Base-by-base conservation (phyloP, 2,888 invertebrate species). In the Limnephilus rhombicus region DNA sequence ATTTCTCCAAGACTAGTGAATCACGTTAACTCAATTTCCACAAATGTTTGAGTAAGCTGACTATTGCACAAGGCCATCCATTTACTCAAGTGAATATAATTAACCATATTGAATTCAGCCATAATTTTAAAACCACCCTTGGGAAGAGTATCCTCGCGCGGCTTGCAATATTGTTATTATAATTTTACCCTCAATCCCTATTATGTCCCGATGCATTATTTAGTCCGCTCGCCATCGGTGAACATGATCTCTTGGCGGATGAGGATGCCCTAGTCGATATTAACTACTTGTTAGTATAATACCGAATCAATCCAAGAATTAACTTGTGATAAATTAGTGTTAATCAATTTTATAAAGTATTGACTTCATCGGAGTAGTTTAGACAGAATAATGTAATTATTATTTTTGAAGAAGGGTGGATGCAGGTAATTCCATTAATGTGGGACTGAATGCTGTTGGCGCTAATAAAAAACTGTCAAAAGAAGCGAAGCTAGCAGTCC, bases 121-220 rank as follows among this genome's bases (percentile, higher is more conserved):
- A 18, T 89, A 41, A 89, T 89, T 89, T 89, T 80, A 89, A 89
- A 89, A 89, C 29, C 89, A 37, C n/a, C 89, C 89, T 80, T 89
- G 89, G 89, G 80, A 68, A 80, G 29, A n/a, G 41, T 81, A 89
- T 89, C 89, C 89, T 29, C 41, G 41, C 34, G 82, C 31, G 34
- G 68, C 13, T 7, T 29, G 34, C 34, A 29, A 7, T 34, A 29
- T 12, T 13, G 3, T 82, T 82, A 82, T 31, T 86, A 41, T 86
- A 12, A 86, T 86, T 68, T 49, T 49, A 82, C 31, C 24, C 68
- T 68, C 68, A 1, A 68, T n/a, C 68, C 68, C n/a, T 24, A 24
- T 68, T 68, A 24, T 68, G n/a, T 1, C 68, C 53, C 15, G 18
- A 15, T 68, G 53, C 53, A 68, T 68, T 68, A 68, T 68, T 68